phyloP scores from a whole-genome alignment of 2,113 vertebrate species.

The Electrona antarctica region DNA sequence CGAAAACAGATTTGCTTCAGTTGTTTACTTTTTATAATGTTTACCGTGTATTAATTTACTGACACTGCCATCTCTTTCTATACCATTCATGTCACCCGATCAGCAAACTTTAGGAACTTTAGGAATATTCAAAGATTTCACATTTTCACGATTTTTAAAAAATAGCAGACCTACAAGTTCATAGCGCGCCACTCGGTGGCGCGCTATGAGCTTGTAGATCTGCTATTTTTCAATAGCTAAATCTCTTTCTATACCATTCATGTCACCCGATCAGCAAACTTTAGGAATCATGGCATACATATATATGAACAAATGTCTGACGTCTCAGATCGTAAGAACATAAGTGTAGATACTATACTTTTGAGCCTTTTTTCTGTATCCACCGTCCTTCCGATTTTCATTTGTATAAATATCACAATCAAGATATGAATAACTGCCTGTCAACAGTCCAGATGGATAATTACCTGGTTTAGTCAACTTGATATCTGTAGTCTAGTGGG shows the following conservation, averaged over 20 bases:
- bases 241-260: background rate
- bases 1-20: slow-evolving; percentile 10
- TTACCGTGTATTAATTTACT: slow-evolving; percentile 24
- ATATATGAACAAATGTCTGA: too few relatives aligned
- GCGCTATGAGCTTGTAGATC: too few relatives aligned
- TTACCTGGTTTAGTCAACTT: slow-evolving; percentile 5
- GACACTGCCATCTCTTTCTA: background rate
- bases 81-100: background rate
- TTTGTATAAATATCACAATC: background rate
- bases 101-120: background rate
- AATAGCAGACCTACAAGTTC: too few relatives aligned
- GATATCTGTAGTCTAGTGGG: background rate
- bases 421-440: slow-evolving; percentile 6
- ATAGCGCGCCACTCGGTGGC: too few relatives aligned
- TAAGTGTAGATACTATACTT: too few relatives aligned
- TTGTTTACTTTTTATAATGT: slow-evolving; percentile 25
- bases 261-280: background rate
- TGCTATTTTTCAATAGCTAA: too few relatives aligned
- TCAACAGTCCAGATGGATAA: slow-evolving; percentile 7
- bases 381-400: too few relatives aligned
- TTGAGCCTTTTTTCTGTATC: too few relatives aligned
- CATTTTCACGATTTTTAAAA: too few relatives aligned
- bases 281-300: too few relatives aligned
- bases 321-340: too few relatives aligned
- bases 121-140: too few relatives aligned